phyloP scores from a whole-genome alignment of 2,888 invertebrate species.

The Agonopterix subpropinquella region DNA sequence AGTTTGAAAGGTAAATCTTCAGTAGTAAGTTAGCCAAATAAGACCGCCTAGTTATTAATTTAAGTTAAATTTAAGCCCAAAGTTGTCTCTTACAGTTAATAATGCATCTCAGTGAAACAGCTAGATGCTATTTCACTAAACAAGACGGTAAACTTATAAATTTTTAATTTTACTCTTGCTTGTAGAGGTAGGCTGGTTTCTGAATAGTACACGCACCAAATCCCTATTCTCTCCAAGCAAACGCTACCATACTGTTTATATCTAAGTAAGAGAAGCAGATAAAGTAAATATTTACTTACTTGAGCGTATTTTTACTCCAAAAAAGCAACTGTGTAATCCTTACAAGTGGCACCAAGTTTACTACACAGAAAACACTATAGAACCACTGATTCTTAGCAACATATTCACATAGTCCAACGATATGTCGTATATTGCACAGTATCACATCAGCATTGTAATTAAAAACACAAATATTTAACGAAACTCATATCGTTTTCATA shows the following conservation, averaged over 20 bases:
- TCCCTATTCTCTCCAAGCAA: too few relatives aligned
- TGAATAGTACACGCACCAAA: background rate
- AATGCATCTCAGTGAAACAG: too few relatives aligned
- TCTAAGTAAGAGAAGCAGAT: background rate
- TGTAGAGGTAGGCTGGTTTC: background rate
- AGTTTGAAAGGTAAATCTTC: too few relatives aligned
- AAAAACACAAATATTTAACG: constrained; percentile 32
- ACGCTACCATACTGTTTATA: too few relatives aligned
- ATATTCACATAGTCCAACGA: constrained; percentile 44
- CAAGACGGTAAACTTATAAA: too few relatives aligned
- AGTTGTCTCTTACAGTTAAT: too few relatives aligned
- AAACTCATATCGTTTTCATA: constrained; percentile 30
- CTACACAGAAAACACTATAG: constrained; percentile 54
- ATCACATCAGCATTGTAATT: constrained; percentile 34
- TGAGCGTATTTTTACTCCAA: constrained; percentile 58
- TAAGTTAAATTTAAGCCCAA: too few relatives aligned
- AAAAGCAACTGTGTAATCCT: constrained; percentile 50
- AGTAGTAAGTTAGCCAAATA: too few relatives aligned
- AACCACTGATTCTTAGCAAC: constrained; percentile 57
- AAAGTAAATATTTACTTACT: constrained; percentile 68
- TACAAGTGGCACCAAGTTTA: constrained; percentile 33
- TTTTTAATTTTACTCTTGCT: too few relatives aligned
- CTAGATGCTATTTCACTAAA: too few relatives aligned
- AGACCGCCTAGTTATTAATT: too few relatives aligned
- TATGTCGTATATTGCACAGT: constrained; percentile 35